Evolutionary conservation across 2,797 vertebrate genomes (phyloP).

Genomic region (Lates japonicus): DNA sequence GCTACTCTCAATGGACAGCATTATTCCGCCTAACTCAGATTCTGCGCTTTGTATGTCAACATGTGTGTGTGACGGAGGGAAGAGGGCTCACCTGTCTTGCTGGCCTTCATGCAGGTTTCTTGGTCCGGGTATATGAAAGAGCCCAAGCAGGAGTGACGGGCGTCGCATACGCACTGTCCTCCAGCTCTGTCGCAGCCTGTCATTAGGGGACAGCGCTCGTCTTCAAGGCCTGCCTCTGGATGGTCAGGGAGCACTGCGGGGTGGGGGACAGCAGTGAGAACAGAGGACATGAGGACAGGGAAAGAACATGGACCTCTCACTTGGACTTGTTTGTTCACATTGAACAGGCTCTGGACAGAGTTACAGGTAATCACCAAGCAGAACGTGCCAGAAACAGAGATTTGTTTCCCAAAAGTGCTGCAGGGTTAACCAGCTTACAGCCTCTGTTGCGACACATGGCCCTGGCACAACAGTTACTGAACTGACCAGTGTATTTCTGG

Average conservation of each 20-base stretch:
- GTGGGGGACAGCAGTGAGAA: background rate
- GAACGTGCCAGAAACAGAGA: constrained; percentile 12
- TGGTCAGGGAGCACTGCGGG: constrained; percentile 76
- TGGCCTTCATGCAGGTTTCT: constrained; percentile 80
- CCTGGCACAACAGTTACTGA: constrained; percentile 38
- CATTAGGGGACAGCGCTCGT: constrained; percentile 84
- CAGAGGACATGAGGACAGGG: background rate
- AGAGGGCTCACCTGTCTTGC: constrained; percentile 80
- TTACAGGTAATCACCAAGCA: constrained; percentile 15
- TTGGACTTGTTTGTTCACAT: background rate
- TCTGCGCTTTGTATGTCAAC: constrained; percentile 12
- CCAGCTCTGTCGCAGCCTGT: constrained; percentile 84
- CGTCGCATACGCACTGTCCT: constrained; percentile 84
- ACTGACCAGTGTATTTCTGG: constrained; percentile 64
- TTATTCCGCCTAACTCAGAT: constrained; percentile 51
- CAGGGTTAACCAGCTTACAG: constrained; percentile 30
- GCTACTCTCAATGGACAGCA: constrained; percentile 60
- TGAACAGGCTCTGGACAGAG: background rate
- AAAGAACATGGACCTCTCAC: background rate
- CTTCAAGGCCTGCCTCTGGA: constrained; percentile 81
- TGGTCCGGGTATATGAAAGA: constrained; percentile 83
- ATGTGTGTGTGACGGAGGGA: constrained; percentile 1
- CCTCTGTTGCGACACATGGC: constrained; percentile 46
- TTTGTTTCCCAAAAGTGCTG: constrained; percentile 29
- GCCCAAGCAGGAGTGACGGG: constrained; percentile 82